Conservation (phyloP, 2,113 vertebrate species). For the Crotalus horridus region DNA sequence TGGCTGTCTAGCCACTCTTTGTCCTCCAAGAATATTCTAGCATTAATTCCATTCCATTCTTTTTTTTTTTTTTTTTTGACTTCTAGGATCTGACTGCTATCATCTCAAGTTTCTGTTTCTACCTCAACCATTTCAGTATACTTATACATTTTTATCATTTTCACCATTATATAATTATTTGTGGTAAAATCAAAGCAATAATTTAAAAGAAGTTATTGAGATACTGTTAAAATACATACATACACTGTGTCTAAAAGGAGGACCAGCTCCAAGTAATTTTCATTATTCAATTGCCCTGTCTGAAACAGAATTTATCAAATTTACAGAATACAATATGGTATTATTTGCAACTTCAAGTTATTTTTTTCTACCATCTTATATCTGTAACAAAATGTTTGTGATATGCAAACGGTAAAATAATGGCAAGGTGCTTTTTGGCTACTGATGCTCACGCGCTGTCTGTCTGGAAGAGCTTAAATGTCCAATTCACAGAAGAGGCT, state of each 20-base stretch:
- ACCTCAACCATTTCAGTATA: background rate
- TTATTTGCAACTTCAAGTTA: background rate
- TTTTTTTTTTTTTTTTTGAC: background rate
- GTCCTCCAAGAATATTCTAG: background rate
- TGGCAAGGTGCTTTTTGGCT: background rate
- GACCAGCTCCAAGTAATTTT: background rate
- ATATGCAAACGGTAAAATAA: background rate
- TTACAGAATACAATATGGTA: background rate
- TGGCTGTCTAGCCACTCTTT: background rate
- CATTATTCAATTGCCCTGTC: background rate
- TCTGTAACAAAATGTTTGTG: background rate
- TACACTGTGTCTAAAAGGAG: background rate
- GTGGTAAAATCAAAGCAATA: background rate
- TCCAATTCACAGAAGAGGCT: background rate
- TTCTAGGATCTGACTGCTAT: background rate
- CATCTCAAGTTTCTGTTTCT: background rate
- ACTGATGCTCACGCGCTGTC: background rate
- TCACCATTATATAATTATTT: background rate
- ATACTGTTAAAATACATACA: background rate
- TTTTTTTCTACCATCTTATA: background rate
- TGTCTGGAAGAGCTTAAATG: background rate
- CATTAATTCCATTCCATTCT: background rate
- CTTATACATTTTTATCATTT: background rate
- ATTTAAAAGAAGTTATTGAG: background rate
- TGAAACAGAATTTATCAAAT: background rate